phyloP scores from a whole-genome alignment of 2,113 vertebrate genomes.

The Pycnonotus jocosus region DNA sequence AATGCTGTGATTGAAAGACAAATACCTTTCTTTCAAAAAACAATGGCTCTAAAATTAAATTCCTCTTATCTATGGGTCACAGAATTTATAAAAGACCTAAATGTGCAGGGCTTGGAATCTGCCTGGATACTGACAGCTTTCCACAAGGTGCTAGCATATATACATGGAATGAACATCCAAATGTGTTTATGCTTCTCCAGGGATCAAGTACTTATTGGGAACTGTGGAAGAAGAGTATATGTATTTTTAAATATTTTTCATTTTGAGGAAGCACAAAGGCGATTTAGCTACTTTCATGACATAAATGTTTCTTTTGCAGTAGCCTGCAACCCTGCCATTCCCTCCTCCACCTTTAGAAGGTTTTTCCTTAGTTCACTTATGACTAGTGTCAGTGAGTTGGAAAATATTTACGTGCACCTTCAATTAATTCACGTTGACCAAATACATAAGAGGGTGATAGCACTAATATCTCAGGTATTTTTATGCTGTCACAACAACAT shows the following conservation, averaged over 20 bases:
- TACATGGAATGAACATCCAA: not conserved
- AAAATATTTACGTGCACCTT: not conserved
- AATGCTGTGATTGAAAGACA: not conserved
- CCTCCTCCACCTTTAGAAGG: rapidly evolving
- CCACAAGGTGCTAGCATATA: not conserved
- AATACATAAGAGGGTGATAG: not conserved
- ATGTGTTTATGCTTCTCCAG: not conserved
- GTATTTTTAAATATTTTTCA: not conserved
- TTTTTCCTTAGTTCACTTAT: not conserved
- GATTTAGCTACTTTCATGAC: not conserved
- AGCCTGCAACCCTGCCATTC: not conserved
- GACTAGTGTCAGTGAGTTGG: not conserved
- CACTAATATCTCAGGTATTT: not conserved
- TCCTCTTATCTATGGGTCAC: not conserved
- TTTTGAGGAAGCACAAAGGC: not conserved
- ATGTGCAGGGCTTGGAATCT: rapidly evolving
- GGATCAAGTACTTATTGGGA: not conserved
- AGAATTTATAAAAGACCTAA: not conserved
- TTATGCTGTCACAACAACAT: not conserved
- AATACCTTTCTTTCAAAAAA: not conserved
- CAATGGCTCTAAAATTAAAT: not conserved
- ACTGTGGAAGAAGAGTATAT: not conserved
- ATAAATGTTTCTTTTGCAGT: not conserved
- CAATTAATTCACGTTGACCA: not conserved
- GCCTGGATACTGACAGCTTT: not conserved